Base-by-base conservation (phyloP, 64 coral and sea anemone genomes). In the Porites australiensis region DNA sequence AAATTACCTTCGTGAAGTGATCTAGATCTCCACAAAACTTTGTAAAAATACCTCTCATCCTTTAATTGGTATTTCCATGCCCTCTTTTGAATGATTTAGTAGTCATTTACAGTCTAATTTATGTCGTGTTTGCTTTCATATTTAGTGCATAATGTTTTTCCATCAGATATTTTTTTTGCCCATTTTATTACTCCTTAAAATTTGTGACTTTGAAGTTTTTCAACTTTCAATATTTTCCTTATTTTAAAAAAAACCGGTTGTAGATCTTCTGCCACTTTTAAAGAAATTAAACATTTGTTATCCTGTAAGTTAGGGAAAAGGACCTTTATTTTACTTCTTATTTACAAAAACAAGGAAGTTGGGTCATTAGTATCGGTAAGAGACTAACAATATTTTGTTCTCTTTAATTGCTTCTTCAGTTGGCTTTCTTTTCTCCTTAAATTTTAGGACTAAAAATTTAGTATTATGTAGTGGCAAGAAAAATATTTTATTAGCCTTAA, bases 1-100 rank as follows among this genome's bases (percentile, higher is more conserved):
- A 76, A 76, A 76, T 50, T 76, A 19, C 8, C 45, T 76, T 54
- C 51, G 12, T 78, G 75, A 50, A 78, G 49, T 57, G 75, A 54
- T 57, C 19, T 15, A 55, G 8, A 8, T 55, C 20, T 8, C 23
- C 62, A 12, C 18, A 4, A 13, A 19, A 64, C 13, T 1, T 16
- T 18, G 4, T 5, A 18, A 64, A 13, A 64, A 18, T 64, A 16
- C 4, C 18, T 12, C 8, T 64, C 62, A 16, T 18, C 48, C 6
- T 11, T 18, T 16, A 49, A 47, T 50, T 75, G 72, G 13, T 14
- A 75, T 75, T 75, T 50, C 14, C 14, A 43, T 75, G 13, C 50
- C 73, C 48, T 48, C 13, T 50, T 50, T 75, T 75, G 73, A 75
- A 75, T 37, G 27, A 37, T 50, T 75, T 75, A 49, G 73, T 50